These are phyloP conservation scores for Zonotrichia albicollis DNA, from an alignment of 2,797 vertebrate species.

Conservation along the genomic window DNA sequence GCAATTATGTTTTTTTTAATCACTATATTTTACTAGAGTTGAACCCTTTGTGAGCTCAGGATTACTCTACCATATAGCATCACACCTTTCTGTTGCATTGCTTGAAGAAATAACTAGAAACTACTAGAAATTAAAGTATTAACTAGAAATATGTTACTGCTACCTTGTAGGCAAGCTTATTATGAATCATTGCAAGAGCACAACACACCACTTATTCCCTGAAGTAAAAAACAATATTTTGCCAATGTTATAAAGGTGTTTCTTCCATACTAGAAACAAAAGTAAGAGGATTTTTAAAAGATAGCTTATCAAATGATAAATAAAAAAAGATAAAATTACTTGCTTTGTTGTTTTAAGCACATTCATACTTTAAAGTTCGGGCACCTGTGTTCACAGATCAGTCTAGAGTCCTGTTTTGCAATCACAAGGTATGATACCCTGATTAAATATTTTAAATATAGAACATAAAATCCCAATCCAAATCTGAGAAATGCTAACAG, in stretches of 20 bases:
- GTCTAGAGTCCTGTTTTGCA: conserved; percentile 50
- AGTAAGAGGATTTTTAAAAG: conserved; percentile 40
- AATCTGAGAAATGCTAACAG: conserved; percentile 68
- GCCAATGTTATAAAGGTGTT: background rate
- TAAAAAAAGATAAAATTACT: conserved; percentile 51
- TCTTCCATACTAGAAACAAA: conserved; percentile 27
- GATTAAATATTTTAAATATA: conserved; percentile 71
- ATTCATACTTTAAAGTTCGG: conserved; percentile 10
- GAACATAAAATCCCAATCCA: conserved; percentile 49
- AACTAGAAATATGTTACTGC: background rate
- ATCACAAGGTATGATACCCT: conserved; percentile 28
- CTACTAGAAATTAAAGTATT: background rate
- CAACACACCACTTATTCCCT: conserved; percentile 5
- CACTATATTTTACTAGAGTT: background rate
- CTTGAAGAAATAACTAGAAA: background rate
- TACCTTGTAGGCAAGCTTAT: background rate
- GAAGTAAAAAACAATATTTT: conserved; percentile 12
- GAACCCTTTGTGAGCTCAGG: background rate
- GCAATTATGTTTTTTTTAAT: background rate
- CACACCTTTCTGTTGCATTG: background rate
- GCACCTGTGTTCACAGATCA: conserved; percentile 69
- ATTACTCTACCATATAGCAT: background rate
- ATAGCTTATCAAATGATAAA: conserved; percentile 65
- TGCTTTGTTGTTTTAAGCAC: conserved; percentile 60
- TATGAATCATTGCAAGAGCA: background rate